These are phyloP conservation scores for Orycteropus afer DNA, from an alignment of 2,113 vertebrate species.

Conservation along the genomic window DNA sequence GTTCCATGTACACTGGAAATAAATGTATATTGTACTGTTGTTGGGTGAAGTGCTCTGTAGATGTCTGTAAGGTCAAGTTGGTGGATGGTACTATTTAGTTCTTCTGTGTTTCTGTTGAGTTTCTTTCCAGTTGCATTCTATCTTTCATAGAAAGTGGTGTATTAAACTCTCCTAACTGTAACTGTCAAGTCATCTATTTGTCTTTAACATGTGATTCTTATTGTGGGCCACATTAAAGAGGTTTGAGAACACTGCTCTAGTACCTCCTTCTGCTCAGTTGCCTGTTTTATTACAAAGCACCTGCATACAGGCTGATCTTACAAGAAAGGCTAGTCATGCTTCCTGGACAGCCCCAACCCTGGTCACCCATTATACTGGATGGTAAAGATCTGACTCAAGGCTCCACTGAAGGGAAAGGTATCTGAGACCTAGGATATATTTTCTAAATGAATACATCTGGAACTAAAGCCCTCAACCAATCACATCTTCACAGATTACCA, in stretches of 20 bases:
- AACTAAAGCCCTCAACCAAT: fast-evolving
- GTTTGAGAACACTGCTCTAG: not conserved
- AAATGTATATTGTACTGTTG: no score
- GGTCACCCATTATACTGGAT: not conserved
- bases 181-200: no score
- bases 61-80: no score
- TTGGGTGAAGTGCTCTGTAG: no score
- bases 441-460: not conserved
- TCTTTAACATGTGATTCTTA: not conserved
- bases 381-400: not conserved
- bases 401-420: not conserved
- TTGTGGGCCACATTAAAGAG: not conserved
- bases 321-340: not conserved
- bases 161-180: no score
- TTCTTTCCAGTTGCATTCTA: no score
- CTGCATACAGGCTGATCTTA: fast-evolving
- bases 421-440: not conserved
- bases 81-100: no score
- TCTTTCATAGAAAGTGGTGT: no score
- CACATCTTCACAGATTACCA: not conserved
- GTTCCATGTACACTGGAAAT: no score
- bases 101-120: no score
- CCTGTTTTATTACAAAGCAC: not conserved
- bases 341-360: not conserved
- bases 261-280: not conserved